Conservation (phyloP, 2,113 vertebrate genomes). For the Buteo buteo region DNA sequence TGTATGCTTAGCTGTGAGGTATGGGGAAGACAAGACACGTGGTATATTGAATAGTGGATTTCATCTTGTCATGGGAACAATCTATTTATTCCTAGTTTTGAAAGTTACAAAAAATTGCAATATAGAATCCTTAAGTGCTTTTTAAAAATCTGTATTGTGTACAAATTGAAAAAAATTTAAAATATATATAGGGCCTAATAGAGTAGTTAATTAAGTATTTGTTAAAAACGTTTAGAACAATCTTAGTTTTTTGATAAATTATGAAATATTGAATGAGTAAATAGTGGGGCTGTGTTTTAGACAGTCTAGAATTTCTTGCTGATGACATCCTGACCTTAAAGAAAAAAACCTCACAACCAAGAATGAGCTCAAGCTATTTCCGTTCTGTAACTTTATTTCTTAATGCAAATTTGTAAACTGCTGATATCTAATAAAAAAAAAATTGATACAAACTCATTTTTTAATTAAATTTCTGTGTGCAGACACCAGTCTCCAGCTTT, state of each 20-base stretch:
- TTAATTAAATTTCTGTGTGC: background rate
- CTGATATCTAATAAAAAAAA: slow-evolving; percentile 55
- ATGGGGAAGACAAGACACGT: background rate
- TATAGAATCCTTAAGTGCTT: slow-evolving; percentile 20
- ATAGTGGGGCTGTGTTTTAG: slow-evolving; percentile 71
- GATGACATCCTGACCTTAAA: slow-evolving; percentile 23
- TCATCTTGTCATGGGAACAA: background rate
- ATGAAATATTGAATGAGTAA: background rate
- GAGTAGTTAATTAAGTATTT: background rate
- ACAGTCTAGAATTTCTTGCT: slow-evolving; percentile 58
- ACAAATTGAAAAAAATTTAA: background rate
- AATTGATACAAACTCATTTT: slow-evolving; percentile 10
- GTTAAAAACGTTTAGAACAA: slow-evolving; percentile 38
- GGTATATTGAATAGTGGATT: background rate
- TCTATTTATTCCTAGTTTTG: slow-evolving; percentile 39
- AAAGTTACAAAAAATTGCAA: background rate
- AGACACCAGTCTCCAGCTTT: background rate
- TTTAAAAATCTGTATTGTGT: background rate
- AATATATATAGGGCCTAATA: background rate
- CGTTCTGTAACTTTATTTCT: slow-evolving; percentile 60
- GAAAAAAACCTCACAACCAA: background rate
- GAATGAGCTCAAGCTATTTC: slow-evolving; percentile 28
- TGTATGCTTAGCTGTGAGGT: background rate
- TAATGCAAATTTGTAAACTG: slow-evolving; percentile 57
- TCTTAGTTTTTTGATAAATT: slow-evolving; percentile 62